Evolutionary conservation across 2,113 vertebrate genomes (phyloP), one percentile per base, ranked within the genome.

Genomic region (Lampris megalopsis): DNA sequence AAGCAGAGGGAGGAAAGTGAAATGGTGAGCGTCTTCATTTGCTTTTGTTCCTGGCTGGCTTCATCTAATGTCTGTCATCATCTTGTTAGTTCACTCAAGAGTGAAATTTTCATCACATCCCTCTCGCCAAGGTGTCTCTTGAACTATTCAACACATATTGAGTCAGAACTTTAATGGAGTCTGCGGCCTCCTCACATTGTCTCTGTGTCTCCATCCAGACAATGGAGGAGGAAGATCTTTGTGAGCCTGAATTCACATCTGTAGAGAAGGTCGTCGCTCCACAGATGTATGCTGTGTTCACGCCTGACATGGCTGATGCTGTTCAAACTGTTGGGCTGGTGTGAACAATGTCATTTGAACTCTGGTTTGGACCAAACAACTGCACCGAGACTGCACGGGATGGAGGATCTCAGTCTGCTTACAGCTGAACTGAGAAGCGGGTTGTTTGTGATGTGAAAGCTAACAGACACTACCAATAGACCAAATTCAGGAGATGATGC

Each of bases 51-150:
- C 59, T 40, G 56, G 6, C 35, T 9, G 68, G 67, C 63, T 60
- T 81, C 63, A 61, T 80, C 66, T 56, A 10, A 48, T 61, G 40
- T 74, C 71, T 64, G 66, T 75, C 71, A 75, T 50, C 43, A 37
- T 53, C 6, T 3, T 50, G 37, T 41, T 9, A 53, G 54, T 58
- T 66, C 53, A 67, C 70, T 66, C 1, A 60, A 9, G 41, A 57
- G 47, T 59, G 65, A 77, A 54, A 77, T 61, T 50, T 48, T 43
- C 48, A 77, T 68, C 40, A 49, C 48, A 50, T 58, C n/a, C 41
- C 36, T 61, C 70, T 68, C n/a, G 0, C 57, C 3, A 24, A 37
- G 57, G 36, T 48, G 70, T 37, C 43, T 6, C 64, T 9, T 80
- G 0, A 80, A 71, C 60, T 71, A 75, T 71, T 75, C 36, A 63